Evolutionary conservation across 1,140 invertebrate species (phyloP).

Genomic region (Euschistus heros): DNA sequence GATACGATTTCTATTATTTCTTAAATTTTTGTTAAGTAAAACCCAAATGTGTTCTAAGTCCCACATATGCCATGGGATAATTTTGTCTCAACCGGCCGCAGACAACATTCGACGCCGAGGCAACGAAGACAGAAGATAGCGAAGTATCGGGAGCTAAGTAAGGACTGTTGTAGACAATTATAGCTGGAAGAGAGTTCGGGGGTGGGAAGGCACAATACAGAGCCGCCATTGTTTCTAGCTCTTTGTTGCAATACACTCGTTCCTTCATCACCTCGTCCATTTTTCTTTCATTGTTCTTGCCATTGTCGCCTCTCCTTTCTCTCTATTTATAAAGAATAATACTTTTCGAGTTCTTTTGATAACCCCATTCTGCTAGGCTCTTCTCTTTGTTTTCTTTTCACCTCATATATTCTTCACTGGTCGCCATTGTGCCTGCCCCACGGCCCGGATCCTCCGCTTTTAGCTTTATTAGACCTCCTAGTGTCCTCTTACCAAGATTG

Average conservation of each 20-base stretch:
- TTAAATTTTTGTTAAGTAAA: too few relatives aligned
- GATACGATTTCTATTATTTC: too few relatives aligned
- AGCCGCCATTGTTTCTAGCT: slow-evolving; percentile 24
- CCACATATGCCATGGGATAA: too few relatives aligned
- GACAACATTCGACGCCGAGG: too few relatives aligned
- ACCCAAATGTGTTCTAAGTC: too few relatives aligned
- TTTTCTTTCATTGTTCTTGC: slow-evolving; percentile 31
- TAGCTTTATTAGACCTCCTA: slow-evolving; percentile 23
- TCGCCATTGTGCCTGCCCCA: slow-evolving; percentile 21
- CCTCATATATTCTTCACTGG: slow-evolving; percentile 30
- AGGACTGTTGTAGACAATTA: slow-evolving; percentile 13
- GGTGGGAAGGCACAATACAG: neutral
- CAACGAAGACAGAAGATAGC: neutral
- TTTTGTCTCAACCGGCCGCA: too few relatives aligned
- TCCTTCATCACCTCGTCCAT: slow-evolving; percentile 28
- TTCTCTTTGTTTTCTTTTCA: slow-evolving; percentile 30
- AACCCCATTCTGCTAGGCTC: slow-evolving; percentile 27
- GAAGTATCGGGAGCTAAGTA: slow-evolving; percentile 9
- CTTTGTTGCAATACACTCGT: slow-evolving; percentile 27
- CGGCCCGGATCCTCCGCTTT: slow-evolving; percentile 15
- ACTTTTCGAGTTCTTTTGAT: slow-evolving; percentile 31
- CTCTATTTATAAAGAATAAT: slow-evolving; percentile 31
- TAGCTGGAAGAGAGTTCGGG: neutral
- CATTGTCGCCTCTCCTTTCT: slow-evolving; percentile 27
- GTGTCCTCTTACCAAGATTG: too few relatives aligned